Evolutionary conservation across 2,888 invertebrate species (phyloP).

Genomic region (Drosophila conformis): DNA sequence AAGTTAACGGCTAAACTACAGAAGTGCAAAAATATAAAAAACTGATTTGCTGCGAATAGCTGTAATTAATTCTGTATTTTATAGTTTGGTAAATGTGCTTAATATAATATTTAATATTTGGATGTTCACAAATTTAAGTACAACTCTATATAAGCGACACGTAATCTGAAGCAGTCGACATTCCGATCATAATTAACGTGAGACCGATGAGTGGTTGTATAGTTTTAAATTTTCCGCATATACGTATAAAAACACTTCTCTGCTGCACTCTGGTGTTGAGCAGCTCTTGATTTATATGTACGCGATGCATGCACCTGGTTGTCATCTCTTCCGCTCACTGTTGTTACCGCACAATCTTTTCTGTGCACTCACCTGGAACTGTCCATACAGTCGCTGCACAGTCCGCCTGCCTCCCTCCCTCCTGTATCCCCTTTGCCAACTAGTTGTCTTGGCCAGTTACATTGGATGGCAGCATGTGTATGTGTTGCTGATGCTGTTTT

Average conservation of each 20-base stretch:
- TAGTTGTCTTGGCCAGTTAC: conserved; percentile 30
- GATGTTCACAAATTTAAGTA: not conserved
- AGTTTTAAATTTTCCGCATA: not conserved
- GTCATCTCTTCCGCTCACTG: conserved; percentile 60
- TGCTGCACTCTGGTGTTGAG: conserved; percentile 5
- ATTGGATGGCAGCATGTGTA: conserved; percentile 16
- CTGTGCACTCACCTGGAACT: conserved; percentile 64
- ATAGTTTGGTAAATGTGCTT: not conserved
- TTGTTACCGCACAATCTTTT: conserved; percentile 47
- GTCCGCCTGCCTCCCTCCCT: not conserved
- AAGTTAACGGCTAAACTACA: not conserved
- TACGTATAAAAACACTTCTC: conserved; percentile 9
- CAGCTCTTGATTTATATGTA: conserved; percentile 53
- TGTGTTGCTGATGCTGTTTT: conserved; percentile 52
- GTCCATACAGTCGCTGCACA: conserved; percentile 22
- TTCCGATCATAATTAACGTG: conserved; percentile 2
- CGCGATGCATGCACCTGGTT: conserved; percentile 63
- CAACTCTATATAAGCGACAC: not conserved
- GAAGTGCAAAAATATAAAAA: not conserved
- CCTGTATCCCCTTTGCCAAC: not conserved
- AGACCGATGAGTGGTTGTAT: not conserved
- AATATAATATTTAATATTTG: not conserved
- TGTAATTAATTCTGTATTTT: not conserved
- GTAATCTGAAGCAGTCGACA: not conserved
- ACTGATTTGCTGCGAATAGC: not conserved